A percentile compares a stretch with the other conserved stretches of the same genome.
Conservation (phyloP, 2,113 vertebrate genomes). For the Odontesthes bonariensis region DNA sequence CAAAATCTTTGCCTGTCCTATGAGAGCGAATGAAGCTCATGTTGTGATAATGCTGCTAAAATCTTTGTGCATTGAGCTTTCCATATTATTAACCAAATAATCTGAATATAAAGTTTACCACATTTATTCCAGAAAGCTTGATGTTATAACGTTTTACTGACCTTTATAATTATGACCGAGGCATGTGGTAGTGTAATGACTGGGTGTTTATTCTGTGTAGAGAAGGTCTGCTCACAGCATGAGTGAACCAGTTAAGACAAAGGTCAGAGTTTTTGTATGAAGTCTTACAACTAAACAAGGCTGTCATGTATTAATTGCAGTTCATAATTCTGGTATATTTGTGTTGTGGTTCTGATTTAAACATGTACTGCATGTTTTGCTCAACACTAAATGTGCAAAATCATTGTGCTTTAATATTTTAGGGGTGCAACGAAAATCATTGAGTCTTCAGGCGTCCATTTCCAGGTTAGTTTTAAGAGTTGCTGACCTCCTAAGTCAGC, state of each 20-base stretch:
- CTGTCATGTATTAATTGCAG: neutral
- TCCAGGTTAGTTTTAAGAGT: slow-evolving; percentile 86
- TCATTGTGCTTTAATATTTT: slow-evolving; percentile 53
- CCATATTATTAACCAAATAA: neutral
- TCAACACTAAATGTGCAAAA: neutral
- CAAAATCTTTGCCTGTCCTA: too few species aligned
- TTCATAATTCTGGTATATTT: neutral
- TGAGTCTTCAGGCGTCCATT: slow-evolving; percentile 97
- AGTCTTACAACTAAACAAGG: too few species aligned
- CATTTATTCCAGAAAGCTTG: neutral
- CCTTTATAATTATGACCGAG: neutral
- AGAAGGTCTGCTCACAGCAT: neutral
- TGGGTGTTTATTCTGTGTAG: neutral
- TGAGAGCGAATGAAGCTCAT: too few species aligned
- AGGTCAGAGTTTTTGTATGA: too few species aligned
- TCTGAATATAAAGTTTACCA: neutral
- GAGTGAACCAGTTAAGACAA: too few species aligned
- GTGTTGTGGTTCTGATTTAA: neutral
- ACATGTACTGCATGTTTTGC: neutral
- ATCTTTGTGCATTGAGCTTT: too few species aligned
- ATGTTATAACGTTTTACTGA: neutral
- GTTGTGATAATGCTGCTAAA: too few species aligned
- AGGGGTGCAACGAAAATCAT: slow-evolving; percentile 95
- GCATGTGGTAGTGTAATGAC: neutral
- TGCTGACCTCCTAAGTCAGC: neutral